Conservation (phyloP, 2,888 invertebrate species). For the Danaus chrysippus region DNA sequence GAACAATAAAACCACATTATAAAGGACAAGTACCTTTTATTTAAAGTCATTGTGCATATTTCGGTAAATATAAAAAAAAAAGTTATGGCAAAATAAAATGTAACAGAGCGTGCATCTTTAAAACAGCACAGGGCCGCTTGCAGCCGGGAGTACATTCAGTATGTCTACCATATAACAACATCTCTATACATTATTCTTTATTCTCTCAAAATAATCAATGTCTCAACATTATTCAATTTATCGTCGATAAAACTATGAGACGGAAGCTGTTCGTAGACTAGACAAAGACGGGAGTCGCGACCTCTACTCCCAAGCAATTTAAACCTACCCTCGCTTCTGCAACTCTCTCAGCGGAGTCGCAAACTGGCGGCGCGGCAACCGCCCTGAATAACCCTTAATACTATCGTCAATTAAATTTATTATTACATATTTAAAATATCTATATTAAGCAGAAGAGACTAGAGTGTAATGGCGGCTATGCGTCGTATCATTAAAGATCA, state of each 20-base stretch:
- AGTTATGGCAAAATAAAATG: conserved; percentile 61
- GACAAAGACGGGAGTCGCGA: conserved; percentile 45
- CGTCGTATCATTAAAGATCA: conserved; percentile 38
- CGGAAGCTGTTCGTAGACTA: conserved; percentile 67
- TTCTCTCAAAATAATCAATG: conserved; percentile 59
- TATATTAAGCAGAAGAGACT: conserved; percentile 70
- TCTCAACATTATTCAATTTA: conserved; percentile 40
- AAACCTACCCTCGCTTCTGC: conserved; percentile 29
- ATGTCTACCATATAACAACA: conserved; percentile 46
- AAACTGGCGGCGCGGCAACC: conserved; percentile 38
- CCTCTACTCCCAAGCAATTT: conserved; percentile 40
- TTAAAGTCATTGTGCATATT: conserved; percentile 75
- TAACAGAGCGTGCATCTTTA: conserved; percentile 58
- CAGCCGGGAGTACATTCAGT: conserved; percentile 35
- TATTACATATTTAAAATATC: conserved; percentile 53
- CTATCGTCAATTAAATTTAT: conserved; percentile 48
- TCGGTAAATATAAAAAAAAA: conserved; percentile 67
- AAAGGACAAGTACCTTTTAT: conserved; percentile 75
- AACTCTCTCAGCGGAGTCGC: conserved; percentile 25
- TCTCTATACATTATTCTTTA: conserved; percentile 48
- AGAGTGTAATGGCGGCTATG: conserved; percentile 71
- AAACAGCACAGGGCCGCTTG: conserved; percentile 39
- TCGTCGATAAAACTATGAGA: conserved; percentile 49
- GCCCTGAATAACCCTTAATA: conserved; percentile 57
- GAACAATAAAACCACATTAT: conserved; percentile 53